Percentiles rank a stretch among this genome's conserved stretches.
Conservation (phyloP, 2,888 invertebrate genomes). For the Acanthosepion pharaonis region DNA sequence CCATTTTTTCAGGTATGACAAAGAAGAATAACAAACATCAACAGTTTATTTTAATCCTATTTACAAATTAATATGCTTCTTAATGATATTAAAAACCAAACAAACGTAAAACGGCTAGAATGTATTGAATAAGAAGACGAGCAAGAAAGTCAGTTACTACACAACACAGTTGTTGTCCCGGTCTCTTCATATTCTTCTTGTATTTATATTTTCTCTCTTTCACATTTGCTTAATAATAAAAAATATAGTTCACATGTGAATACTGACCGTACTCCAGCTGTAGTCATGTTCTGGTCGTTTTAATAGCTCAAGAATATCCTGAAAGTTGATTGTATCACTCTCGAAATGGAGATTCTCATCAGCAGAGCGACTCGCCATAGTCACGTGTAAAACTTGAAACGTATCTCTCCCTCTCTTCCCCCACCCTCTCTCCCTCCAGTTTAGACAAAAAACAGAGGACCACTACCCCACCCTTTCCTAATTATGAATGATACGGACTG, state of each 20-base stretch:
- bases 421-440: not conserved
- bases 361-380: not conserved
- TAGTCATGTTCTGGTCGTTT: not conserved
- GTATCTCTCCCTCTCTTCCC: not conserved
- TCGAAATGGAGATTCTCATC: not conserved
- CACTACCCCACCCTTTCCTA: no score
- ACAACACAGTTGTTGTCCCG: not conserved
- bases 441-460: no score
- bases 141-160: not conserved
- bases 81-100: no score
- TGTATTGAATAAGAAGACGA: no score
- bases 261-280: conserved; percentile 4
- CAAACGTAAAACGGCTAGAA: no score
- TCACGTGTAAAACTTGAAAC: not conserved
- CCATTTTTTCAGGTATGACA: no score
- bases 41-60: no score
- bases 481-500: no score
- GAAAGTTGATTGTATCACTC: not conserved
- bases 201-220: no score
- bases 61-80: no score
- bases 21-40: no score
- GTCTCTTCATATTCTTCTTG: no score
- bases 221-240: not conserved
- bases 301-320: not conserved
- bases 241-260: not conserved